These are phyloP conservation scores for Drosophila kuntzei DNA, from an alignment of 2,888 invertebrate genomes.

Conservation along the genomic window DNA sequence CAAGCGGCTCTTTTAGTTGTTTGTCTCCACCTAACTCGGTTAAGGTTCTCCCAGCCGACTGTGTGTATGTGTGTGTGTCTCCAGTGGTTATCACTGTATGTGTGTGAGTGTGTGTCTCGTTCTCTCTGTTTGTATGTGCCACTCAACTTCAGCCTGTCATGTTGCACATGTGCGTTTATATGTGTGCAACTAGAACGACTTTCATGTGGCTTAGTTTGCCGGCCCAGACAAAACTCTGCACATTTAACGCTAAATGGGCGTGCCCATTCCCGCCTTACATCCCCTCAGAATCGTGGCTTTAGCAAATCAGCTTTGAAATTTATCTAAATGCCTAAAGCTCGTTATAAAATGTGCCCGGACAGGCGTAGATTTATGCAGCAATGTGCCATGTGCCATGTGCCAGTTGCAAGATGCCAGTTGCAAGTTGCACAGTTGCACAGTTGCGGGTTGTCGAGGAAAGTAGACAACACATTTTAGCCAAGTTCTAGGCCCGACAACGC, in stretches of 20 bases:
- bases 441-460: conserved; percentile 29
- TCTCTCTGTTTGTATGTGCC: conserved; percentile 25
- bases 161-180: conserved; percentile 63
- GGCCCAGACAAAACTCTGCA: conserved; percentile 62
- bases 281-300: conserved; percentile 25
- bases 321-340: conserved; percentile 79
- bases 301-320: conserved; percentile 79
- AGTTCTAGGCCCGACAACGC: conserved; percentile 57
- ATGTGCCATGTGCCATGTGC: conserved; percentile 62
- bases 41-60: conserved; percentile 57
- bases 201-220: conserved; percentile 73
- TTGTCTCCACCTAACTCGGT: conserved; percentile 65
- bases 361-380: conserved; percentile 73
- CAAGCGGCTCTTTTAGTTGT: conserved; percentile 44
- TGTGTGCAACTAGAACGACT: conserved; percentile 62
- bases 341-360: conserved; percentile 67
- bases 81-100: conserved; percentile 19
- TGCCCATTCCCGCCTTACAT: conserved; percentile 1
- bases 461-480: conserved; percentile 61
- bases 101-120: conserved; percentile 14
- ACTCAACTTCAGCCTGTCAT: conserved; percentile 72
- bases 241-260: conserved; percentile 73
- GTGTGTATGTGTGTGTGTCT: conserved; percentile 25
- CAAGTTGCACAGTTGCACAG: conserved; percentile 28
- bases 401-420: conserved; percentile 29